Percentiles rank a stretch among this genome's conserved stretches.
Evolutionary conservation across 1,140 invertebrate genomes (phyloP).

Genomic region (Melipona quadrifasciata): DNA sequence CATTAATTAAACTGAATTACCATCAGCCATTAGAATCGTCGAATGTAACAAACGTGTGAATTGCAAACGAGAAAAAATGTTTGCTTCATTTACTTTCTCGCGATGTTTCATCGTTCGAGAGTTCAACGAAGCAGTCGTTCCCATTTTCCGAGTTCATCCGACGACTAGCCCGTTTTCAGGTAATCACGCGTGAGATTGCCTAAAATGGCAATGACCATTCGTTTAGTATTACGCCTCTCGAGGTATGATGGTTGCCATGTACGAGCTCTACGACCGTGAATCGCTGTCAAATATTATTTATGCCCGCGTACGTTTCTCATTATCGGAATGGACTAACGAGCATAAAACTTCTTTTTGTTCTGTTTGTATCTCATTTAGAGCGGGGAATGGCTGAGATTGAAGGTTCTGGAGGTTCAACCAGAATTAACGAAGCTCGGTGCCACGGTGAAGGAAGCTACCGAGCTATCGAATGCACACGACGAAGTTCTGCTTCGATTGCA

Average conservation of each 20-base stretch:
- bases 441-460: slow-evolving; percentile 88
- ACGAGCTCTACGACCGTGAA: background rate
- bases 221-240: slow-evolving; percentile 4
- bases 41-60: background rate
- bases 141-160: background rate
- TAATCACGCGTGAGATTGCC: slow-evolving; percentile 19
- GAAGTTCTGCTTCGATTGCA: slow-evolving; percentile 92
- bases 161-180: slow-evolving; percentile 10
- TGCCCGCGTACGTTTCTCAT: background rate
- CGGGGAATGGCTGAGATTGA: slow-evolving; percentile 91
- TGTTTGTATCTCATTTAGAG: slow-evolving; percentile 84
- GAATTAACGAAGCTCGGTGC: slow-evolving; percentile 91
- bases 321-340: background rate
- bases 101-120: background rate
- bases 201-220: slow-evolving; percentile 16
- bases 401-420: slow-evolving; percentile 93
- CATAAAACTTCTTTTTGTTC: background rate
- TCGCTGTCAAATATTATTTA: slow-evolving; percentile 15
- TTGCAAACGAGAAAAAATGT: no score
- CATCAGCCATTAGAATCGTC: background rate
- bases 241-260: slow-evolving; percentile 29
- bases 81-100: no score
- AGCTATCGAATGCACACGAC: slow-evolving; percentile 90
- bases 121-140: slow-evolving; percentile 19
- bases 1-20: background rate